Conservation (phyloP, 2,113 vertebrate genomes). For the Oryzias celebensis region DNA sequence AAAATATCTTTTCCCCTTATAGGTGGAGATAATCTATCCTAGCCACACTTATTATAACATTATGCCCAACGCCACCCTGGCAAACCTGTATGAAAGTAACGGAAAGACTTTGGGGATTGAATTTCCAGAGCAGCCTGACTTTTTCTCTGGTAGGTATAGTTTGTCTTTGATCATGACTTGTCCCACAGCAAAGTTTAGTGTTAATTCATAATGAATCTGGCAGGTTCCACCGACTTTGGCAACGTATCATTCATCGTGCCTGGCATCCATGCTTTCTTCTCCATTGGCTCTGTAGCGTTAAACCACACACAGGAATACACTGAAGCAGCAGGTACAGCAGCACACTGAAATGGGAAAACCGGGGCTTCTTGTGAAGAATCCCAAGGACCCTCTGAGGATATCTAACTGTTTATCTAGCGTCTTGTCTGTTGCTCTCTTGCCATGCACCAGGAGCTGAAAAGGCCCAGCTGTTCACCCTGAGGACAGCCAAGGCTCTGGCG, state of each 20-base stretch:
- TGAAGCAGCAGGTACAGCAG: conserved; percentile 80
- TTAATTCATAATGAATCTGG: conserved; percentile 26
- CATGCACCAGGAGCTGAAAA: conserved; percentile 78
- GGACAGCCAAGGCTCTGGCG: conserved; percentile 84
- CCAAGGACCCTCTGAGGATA: neutral
- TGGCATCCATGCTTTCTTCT: conserved; percentile 88
- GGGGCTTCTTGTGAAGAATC: neutral
- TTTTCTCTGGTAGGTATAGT: conserved; percentile 74
- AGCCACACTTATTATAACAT: conserved; percentile 81
- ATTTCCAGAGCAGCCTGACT: conserved; percentile 71
- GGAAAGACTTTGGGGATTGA: conserved; percentile 83
- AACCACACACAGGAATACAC: conserved; percentile 89
- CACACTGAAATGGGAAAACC: neutral
- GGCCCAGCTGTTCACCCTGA: conserved; percentile 85
- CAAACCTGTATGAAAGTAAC: conserved; percentile 81
- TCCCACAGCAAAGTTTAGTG: conserved; percentile 6
- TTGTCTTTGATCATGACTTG: neutral
- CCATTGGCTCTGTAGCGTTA: conserved; percentile 82
- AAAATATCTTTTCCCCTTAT: neutral
- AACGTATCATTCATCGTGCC: conserved; percentile 85
- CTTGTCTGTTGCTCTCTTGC: conserved; percentile 9
- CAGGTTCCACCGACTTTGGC: conserved; percentile 91
- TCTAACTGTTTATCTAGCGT: conserved; percentile 2
- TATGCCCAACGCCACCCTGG: conserved; percentile 83
- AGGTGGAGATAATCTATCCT: conserved; percentile 82